Evolutionary conservation across 2,113 vertebrate species (phyloP).

Genomic region (Lucifuga dentata): DNA sequence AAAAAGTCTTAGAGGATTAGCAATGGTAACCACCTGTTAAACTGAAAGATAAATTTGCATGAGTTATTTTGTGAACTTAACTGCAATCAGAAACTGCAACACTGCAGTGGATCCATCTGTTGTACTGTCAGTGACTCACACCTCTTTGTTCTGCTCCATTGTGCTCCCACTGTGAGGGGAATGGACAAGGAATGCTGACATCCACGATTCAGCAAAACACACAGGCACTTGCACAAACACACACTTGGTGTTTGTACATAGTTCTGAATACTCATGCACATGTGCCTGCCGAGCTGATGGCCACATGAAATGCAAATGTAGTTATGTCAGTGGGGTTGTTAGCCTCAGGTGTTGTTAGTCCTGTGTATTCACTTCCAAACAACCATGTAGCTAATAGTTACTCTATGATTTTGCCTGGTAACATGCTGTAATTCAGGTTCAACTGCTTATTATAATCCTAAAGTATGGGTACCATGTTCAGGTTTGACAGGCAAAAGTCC

Average conservation of each 20-base stretch:
- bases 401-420: slow-evolving; percentile 32
- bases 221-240: slow-evolving; percentile 38
- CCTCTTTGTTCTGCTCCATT: slow-evolving; percentile 78
- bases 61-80: slow-evolving; percentile 27
- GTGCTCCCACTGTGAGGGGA: slow-evolving; percentile 68
- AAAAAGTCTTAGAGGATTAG: neutral
- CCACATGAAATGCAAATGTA: slow-evolving; percentile 41
- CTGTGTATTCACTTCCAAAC: slow-evolving; percentile 49
- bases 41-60: slow-evolving; percentile 2
- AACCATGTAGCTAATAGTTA: slow-evolving; percentile 39
- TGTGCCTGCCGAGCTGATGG: slow-evolving; percentile 14
- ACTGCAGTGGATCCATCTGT: slow-evolving; percentile 43
- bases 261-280: slow-evolving; percentile 7
- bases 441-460: neutral
- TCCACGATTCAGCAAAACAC: slow-evolving; percentile 56
- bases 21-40: neutral
- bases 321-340: slow-evolving; percentile 51
- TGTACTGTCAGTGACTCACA: slow-evolving; percentile 63
- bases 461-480: neutral
- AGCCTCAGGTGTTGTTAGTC: slow-evolving; percentile 45
- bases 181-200: slow-evolving; percentile 81
- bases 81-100: slow-evolving; percentile 41
- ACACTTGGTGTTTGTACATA: slow-evolving; percentile 46
- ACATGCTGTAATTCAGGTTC: slow-evolving; percentile 15
- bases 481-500: neutral